phyloP scores from a whole-genome alignment of 2,113 vertebrate genomes.

The Psammodynastes pulverulentus region DNA sequence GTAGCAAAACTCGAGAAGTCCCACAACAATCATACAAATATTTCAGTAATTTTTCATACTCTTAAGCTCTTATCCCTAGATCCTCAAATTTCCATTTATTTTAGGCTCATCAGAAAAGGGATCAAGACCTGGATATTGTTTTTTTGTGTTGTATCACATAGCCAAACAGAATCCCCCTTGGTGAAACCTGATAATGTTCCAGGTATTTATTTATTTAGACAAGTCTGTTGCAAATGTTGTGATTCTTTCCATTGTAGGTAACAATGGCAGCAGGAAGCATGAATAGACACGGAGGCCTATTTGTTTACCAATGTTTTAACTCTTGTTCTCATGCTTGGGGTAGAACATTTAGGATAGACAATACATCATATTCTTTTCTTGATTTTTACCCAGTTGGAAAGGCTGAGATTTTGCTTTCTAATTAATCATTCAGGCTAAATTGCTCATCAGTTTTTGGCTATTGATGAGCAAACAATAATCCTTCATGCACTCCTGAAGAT shows the following conservation, averaged over 20 bases:
- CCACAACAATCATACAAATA: neutral
- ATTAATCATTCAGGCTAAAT: neutral
- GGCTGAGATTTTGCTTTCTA: neutral
- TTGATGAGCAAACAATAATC: neutral
- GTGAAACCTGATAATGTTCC: neutral
- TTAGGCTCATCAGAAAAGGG: neutral
- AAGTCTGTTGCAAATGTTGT: neutral
- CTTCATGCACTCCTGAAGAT: neutral
- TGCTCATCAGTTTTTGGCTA: neutral
- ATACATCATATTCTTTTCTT: neutral
- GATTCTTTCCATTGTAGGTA: neutral
- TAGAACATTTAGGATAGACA: neutral
- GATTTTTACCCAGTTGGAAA: neutral
- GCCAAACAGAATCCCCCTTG: neutral
- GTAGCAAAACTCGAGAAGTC: neutral
- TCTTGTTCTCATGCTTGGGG: neutral
- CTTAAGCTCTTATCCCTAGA: neutral
- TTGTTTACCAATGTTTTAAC: neutral
- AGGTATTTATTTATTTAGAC: neutral
- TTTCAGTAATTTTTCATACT: neutral
- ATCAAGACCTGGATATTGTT: neutral
- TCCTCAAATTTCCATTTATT: neutral
- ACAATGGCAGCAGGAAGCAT: neutral
- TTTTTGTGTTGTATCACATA: neutral
- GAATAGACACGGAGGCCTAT: neutral